A percentile compares a stretch with the other conserved stretches of the same genome.
These are phyloP conservation scores for Myotis planiceps DNA, from an alignment of 2,797 vertebrate genomes.

Conservation along the genomic window DNA sequence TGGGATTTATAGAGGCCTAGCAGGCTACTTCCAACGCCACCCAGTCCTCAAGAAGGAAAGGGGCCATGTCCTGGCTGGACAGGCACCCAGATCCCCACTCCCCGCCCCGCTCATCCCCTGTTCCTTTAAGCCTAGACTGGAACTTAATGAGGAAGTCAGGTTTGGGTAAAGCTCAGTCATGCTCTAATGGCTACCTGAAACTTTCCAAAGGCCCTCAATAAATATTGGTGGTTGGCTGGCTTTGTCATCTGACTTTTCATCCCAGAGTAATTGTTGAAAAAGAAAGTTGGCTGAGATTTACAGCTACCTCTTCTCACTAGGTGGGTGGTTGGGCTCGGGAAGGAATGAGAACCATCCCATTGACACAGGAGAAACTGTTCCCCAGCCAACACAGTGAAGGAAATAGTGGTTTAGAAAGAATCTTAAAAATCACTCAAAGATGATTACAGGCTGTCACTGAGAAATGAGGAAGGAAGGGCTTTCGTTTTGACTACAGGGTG, in stretches of 20 bases:
- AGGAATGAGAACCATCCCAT: constrained; percentile 36
- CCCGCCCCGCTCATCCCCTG: background rate
- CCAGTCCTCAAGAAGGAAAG: background rate
- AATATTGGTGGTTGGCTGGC: background rate
- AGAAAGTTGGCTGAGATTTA: constrained; percentile 30
- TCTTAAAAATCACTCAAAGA: constrained; percentile 54
- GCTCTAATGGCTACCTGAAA: background rate
- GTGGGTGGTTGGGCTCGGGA: constrained; percentile 25
- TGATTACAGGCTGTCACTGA: constrained; percentile 74
- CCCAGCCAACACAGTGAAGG: background rate
- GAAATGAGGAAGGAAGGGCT: constrained; percentile 71
- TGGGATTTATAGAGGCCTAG: no score
- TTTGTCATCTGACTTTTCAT: background rate
- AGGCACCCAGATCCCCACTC: no score
- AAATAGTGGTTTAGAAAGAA: constrained; percentile 46
- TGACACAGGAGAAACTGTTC: background rate
- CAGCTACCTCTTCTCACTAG: background rate
- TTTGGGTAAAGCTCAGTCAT: background rate
- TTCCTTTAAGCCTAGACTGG: background rate
- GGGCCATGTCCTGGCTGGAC: background rate
- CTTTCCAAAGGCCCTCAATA: background rate
- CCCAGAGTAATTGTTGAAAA: background rate
- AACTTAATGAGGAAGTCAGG: background rate
- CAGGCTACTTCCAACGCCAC: background rate
- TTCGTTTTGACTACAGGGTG: constrained; percentile 38